These are phyloP conservation scores for Rattus norvegicus DNA, from an alignment of 2,113 vertebrate species.

Conservation along the genomic window GRCr8 NC_086022.1:121935001-121935500, in stretches of 20 bases:
- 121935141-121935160: too few species aligned
- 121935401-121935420: constrained; percentile 1
- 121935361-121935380: neutral
- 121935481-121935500: neutral
- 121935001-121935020: constrained; percentile 91
- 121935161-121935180: neutral
- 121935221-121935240: neutral
- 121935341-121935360: neutral
- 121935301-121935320: neutral
- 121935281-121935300: neutral
- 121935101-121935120: neutral
- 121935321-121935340: neutral
- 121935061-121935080: constrained; percentile 88
- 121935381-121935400: neutral
- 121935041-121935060: constrained; percentile 92
- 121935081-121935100: accelerated
- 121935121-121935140: too few species aligned
- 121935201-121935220: accelerated
- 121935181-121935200: neutral
- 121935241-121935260: neutral
- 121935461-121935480: neutral
- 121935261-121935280: neutral
- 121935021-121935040: constrained; percentile 90
- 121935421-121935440: neutral
- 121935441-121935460: neutral